Conservation (phyloP, 2,888 invertebrate species). For the Heliconius erato region DNA sequence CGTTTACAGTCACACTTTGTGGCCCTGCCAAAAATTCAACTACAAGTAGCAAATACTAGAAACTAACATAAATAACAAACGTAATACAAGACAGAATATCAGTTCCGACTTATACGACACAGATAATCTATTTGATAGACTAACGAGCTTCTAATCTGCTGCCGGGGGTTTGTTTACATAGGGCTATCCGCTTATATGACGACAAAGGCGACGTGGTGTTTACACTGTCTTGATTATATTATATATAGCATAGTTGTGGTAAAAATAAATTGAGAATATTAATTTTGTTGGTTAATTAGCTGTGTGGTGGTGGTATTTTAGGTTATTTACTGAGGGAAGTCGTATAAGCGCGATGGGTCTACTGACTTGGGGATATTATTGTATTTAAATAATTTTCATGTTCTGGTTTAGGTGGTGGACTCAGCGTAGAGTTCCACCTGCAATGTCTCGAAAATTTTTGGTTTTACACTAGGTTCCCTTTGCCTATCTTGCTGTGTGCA, state of each 20-base stretch:
- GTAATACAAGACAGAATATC: conserved; percentile 32
- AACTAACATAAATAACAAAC: conserved; percentile 17
- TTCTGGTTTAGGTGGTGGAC: no score
- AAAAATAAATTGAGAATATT: conserved; percentile 22
- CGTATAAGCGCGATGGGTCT: no score
- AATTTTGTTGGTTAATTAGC: conserved; percentile 9
- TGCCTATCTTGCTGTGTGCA: no score
- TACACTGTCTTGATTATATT: conserved; percentile 28
- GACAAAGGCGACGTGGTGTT: conserved; percentile 22
- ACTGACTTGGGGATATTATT: no score
- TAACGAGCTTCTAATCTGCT: conserved; percentile 48
- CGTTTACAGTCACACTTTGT: no score
- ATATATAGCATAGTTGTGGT: not conserved
- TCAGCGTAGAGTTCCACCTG: no score
- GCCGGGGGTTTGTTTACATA: conserved; percentile 40
- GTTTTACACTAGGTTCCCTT: no score
- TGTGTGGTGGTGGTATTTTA: not conserved
- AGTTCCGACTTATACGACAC: conserved; percentile 39
- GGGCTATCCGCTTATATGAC: conserved; percentile 31
- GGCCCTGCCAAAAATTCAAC: not conserved
- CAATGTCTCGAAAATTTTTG: no score
- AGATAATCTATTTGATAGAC: conserved; percentile 49
- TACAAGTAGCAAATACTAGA: not conserved
- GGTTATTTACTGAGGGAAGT: not conserved
- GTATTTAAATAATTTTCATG: no score